Conservation (phyloP, 1,140 invertebrate genomes). For the Brachionus calyciflorus region DNA sequence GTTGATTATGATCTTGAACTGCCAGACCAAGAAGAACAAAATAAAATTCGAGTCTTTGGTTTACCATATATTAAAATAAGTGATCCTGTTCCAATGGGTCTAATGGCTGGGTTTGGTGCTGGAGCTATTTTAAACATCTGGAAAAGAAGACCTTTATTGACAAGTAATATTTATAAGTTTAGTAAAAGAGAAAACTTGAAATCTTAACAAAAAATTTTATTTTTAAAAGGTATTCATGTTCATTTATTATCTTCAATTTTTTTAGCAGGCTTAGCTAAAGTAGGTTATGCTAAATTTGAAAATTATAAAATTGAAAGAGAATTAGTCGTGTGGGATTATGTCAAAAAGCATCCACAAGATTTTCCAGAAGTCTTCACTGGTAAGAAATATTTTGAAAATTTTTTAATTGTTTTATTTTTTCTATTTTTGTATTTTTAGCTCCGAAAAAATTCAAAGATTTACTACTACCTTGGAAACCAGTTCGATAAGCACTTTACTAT, state of each 20-base stretch:
- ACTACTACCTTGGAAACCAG: constrained; percentile 48
- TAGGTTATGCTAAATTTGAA: constrained; percentile 26
- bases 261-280: background rate
- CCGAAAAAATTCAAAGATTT: constrained; percentile 51
- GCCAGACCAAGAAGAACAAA: constrained; percentile 1
- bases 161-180: constrained; percentile 16
- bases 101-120: background rate
- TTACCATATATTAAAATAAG: background rate
- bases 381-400: background rate
- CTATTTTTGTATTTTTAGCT: constrained; percentile 47
- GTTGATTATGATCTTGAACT: constrained; percentile 22
- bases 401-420: background rate
- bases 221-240: constrained; percentile 22
- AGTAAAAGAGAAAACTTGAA: background rate
- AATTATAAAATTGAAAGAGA: constrained; percentile 29
- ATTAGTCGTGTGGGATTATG: constrained; percentile 48
- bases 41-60: constrained; percentile 40
- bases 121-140: background rate
- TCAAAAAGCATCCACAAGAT: constrained; percentile 50
- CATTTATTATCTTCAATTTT: constrained; percentile 9
- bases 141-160: constrained; percentile 21
- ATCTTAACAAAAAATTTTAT: background rate
- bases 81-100: background rate
- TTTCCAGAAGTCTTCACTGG: constrained; percentile 49
- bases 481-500: constrained; percentile 33